Percentiles rank a stretch among this genome's conserved stretches.
Evolutionary conservation across 30 jellyfish, hydroid and myxozoan genomes (phyloP).

Genomic region (Chironex yamaguchii): DNA sequence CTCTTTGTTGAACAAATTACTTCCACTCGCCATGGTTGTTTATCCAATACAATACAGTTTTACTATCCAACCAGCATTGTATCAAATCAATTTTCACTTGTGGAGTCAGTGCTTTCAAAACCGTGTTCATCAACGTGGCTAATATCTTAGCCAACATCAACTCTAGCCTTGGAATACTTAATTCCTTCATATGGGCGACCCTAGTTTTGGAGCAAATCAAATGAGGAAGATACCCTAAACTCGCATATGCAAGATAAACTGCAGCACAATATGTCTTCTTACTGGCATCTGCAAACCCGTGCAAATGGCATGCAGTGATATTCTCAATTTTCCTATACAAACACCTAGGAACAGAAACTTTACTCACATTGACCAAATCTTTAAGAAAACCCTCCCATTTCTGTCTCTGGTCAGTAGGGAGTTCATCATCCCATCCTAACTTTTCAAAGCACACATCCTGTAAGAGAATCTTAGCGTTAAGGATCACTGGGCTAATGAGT

Average conservation of each 20-base stretch:
- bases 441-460: too few relatives aligned
- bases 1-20: conserved; percentile 55
- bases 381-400: too few relatives aligned
- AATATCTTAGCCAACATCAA: conserved; percentile 16
- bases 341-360: too few relatives aligned
- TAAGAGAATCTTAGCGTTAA: too few relatives aligned
- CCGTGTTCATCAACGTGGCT: conserved; percentile 18
- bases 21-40: conserved; percentile 18
- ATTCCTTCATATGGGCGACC: conserved; percentile 14
- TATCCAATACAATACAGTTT: conserved; percentile 56
- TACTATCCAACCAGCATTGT: conserved; percentile 56
- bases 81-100: neutral
- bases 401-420: too few relatives aligned
- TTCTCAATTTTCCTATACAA: too few relatives aligned
- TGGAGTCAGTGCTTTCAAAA: neutral
- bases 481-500: too few relatives aligned
- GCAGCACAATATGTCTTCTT: conserved; percentile 23
- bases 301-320: too few relatives aligned
- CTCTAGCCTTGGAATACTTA: conserved; percentile 32
- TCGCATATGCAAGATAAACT: conserved; percentile 11
- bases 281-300: conserved; percentile 5
- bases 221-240: neutral
- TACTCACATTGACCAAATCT: too few relatives aligned
- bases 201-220: conserved; percentile 11
- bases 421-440: too few relatives aligned